These are phyloP conservation scores for Diprion similis DNA, from an alignment of 1,140 invertebrate species.

Conservation along the genomic window DNA sequence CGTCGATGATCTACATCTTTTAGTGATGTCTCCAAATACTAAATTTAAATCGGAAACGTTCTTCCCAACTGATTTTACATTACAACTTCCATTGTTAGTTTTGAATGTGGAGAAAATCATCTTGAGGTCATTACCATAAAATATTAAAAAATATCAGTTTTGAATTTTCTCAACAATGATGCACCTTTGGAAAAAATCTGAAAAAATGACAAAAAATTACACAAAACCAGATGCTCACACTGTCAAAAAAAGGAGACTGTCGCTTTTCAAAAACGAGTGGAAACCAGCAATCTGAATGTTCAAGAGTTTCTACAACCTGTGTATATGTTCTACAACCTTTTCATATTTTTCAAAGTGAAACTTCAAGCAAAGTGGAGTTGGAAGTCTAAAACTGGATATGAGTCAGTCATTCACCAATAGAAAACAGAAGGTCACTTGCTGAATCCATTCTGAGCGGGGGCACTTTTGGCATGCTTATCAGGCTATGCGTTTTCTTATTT, in stretches of 20 bases:
- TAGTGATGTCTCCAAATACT: too few relatives aligned
- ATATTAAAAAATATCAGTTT: not conserved
- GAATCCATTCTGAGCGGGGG: not conserved
- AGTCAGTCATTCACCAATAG: not conserved
- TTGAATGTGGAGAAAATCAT: not conserved
- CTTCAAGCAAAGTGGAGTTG: not conserved
- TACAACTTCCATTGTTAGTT: not conserved
- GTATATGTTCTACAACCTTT: not conserved
- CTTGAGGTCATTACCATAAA: not conserved
- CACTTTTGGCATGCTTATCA: not conserved
- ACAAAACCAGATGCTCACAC: too few relatives aligned
- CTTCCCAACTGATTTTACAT: not conserved
- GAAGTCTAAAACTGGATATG: not conserved
- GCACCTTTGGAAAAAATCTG: not conserved
- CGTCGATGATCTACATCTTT: too few relatives aligned
- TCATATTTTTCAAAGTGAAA: not conserved
- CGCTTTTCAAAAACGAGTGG: too few relatives aligned
- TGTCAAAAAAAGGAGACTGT: too few relatives aligned
- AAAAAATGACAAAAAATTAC: too few relatives aligned
- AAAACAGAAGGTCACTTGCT: not conserved
- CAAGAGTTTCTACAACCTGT: not conserved
- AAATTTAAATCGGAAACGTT: too few relatives aligned
- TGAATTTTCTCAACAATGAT: too few relatives aligned
- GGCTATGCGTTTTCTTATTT: not conserved
- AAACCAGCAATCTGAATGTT: not conserved